Percentiles rank a stretch among this genome's conserved stretches.
These are phyloP conservation scores for Sarcophaga peregrina DNA, from an alignment of 1,140 invertebrate species.

Conservation along the genomic window DNA sequence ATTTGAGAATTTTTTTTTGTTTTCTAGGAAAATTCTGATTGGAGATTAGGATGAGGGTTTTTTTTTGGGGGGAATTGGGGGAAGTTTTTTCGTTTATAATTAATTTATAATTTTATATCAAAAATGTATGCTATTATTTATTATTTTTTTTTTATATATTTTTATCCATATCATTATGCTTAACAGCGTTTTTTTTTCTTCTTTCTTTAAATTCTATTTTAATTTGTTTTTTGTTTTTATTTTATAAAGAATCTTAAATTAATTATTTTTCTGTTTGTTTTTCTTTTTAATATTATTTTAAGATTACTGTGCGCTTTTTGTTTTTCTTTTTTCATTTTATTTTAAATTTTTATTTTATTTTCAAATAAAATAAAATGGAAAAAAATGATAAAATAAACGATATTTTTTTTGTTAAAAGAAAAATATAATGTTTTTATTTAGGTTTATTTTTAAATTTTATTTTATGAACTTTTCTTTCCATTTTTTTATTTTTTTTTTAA, in stretches of 20 bases:
- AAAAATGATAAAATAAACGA: background rate
- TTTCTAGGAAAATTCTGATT: too few relatives aligned
- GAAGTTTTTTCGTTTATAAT: background rate
- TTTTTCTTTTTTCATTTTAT: background rate
- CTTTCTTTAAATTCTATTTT: conserved; percentile 3
- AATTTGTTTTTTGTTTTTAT: conserved; percentile 43
- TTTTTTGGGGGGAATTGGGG: background rate
- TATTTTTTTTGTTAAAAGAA: too few relatives aligned
- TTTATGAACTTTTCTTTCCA: background rate
- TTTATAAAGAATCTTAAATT: conserved; percentile 5
- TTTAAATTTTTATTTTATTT: background rate
- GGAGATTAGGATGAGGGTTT: background rate
- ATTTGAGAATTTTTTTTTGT: too few relatives aligned
- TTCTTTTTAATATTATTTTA: conserved; percentile 33
- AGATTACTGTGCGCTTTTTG: conserved; percentile 39
- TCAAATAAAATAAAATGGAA: background rate
- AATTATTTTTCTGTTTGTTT: background rate
- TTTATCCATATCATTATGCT: background rate
- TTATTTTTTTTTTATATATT: conserved; percentile 32
- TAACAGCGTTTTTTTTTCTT: background rate
- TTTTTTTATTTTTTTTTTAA: background rate
- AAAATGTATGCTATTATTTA: conserved; percentile 31
- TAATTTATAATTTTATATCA: background rate
- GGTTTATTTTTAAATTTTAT: background rate
- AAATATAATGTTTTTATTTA: background rate